Base-by-base conservation (phyloP, 2,113 vertebrate genomes). In the Protobothrops flavoviridis region DNA sequence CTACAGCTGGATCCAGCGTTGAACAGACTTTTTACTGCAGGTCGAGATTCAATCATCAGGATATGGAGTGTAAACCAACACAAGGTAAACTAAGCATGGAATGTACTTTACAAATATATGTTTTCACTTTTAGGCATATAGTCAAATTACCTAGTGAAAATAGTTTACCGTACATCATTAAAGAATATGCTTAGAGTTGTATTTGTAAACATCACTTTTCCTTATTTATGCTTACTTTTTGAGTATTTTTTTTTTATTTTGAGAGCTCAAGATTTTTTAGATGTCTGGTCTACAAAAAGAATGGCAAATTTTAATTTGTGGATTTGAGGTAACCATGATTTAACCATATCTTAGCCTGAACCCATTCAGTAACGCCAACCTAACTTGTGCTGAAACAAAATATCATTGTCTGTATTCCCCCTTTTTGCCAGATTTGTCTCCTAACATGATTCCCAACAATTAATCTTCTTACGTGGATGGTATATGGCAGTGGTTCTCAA, bases 41-140 rank as follows among this genome's bases (percentile, higher is more conserved):
- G 99, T 0, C 97, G 99, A 26, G 99, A 99, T 97, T 99, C 99
- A 1, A 99, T 99, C 96, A 99, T 99, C 95, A 98, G 99, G 95
- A 99, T 99, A 99, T 99, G 99, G 99, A 99, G 99, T 29, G 98
- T 99, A 97, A 99, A 98, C 96, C 99, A 99, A 97, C 99, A 99
- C 98, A 99, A 99, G 98, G 99, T 99, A 97, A 96, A 56, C 33
- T 43, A 2, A 5, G 29, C 87, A 5, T 11, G 23, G 94, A 64
- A 15, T 23, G 87, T 0, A 0, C 0, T 64, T 29, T 56, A 21
- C 69, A 81, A 55, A 9, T 57, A 21, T 52, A 50, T 3, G 5
- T 88, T 85, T 53, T n/a, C 50, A 29, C 23, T 89, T 24, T 57
- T 89, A 43, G 59, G 10, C 59, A 26, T 20, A 1, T 12, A 55